Percentiles rank a stretch among this genome's conserved stretches.
Conservation (phyloP, 2,888 invertebrate species). For the Brassicogethes aeneus region DNA sequence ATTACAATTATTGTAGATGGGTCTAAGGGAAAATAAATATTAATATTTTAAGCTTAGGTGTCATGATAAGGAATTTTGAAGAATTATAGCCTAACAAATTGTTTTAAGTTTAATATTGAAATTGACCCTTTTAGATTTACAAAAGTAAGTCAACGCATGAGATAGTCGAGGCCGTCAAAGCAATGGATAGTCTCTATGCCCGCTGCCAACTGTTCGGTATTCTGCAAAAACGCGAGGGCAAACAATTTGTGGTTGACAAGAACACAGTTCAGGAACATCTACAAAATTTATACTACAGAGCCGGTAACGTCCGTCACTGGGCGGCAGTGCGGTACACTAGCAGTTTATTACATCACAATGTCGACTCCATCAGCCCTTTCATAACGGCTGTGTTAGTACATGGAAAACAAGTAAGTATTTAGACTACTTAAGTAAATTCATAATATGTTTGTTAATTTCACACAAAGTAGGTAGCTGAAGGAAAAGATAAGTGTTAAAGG, state of each 20-base stretch:
- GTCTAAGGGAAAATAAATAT: too few species aligned
- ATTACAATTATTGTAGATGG: too few species aligned
- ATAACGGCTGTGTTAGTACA: slow-evolving; percentile 96
- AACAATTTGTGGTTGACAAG: slow-evolving; percentile 60
- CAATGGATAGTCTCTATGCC: slow-evolving; percentile 64
- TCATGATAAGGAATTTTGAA: too few species aligned
- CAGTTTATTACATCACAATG: slow-evolving; percentile 85
- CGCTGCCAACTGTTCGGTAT: slow-evolving; percentile 80
- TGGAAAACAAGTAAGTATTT: slow-evolving; percentile 77
- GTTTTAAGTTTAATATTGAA: too few species aligned
- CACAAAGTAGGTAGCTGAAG: too few species aligned
- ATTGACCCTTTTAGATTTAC: slow-evolving; percentile 50
- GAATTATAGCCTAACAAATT: too few species aligned
- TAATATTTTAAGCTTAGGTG: too few species aligned
- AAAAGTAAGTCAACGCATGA: slow-evolving; percentile 60
- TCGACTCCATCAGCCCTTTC: slow-evolving; percentile 96
- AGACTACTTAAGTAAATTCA: background rate
- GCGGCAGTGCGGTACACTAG: slow-evolving; percentile 92
- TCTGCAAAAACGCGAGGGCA: slow-evolving; percentile 71
- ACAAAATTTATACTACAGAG: slow-evolving; percentile 66
- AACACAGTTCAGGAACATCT: slow-evolving; percentile 58
- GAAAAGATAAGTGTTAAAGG: too few species aligned
- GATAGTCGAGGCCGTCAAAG: slow-evolving; percentile 61
- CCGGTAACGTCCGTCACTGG: slow-evolving; percentile 84
- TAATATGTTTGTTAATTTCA: too few species aligned